A percentile compares a stretch with the other conserved stretches of the same genome.
phyloP scores from a whole-genome alignment of 2,888 invertebrate genomes.

The Apodemia mormo region DNA sequence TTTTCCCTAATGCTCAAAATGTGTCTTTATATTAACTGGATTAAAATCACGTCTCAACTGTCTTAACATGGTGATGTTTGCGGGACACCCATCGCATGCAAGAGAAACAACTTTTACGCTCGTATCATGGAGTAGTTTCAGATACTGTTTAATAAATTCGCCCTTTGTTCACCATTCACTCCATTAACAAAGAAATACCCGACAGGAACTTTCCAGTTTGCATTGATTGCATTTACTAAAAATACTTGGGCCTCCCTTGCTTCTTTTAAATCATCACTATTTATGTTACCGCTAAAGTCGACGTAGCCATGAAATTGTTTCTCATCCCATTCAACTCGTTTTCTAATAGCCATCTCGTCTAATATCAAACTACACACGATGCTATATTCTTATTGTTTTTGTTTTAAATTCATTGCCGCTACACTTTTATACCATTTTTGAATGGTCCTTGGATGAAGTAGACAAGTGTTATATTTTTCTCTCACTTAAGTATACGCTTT shows the following conservation, averaged over 20 bases:
- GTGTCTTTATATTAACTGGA: neutral
- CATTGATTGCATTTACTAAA: neutral
- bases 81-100: neutral
- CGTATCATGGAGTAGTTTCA: neutral
- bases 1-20: neutral
- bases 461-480: neutral
- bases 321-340: neutral
- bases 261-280: neutral
- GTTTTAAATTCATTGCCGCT: neutral
- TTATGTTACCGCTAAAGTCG: neutral
- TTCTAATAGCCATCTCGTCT: constrained; percentile 2
- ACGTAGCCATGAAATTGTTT: neutral
- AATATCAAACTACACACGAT: neutral
- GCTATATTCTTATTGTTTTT: neutral
- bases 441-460: neutral
- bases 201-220: neutral
- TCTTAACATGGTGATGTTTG: too few species aligned
- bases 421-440: neutral
- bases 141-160: neutral
- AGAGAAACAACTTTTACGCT: neutral
- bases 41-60: too few species aligned
- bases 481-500: neutral
- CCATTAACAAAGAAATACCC: neutral
- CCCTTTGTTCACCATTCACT: neutral
- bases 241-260: neutral